Base-by-base conservation (phyloP, 1,140 invertebrate species). In the Heliconius melpomene region DNA sequence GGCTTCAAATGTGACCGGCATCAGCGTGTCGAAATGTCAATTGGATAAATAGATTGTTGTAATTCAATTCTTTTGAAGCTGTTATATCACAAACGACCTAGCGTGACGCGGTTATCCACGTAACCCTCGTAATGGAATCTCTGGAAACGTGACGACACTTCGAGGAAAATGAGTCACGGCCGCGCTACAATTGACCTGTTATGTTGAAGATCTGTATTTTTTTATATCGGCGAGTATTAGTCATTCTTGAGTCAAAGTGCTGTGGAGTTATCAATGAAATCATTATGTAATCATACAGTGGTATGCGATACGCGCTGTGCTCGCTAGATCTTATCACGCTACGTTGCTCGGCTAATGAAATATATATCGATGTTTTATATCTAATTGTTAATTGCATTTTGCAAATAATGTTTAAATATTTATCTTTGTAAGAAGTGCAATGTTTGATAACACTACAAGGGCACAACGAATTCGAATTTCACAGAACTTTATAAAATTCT, bases 121-220 rank as follows among this genome's bases (percentile, higher is more conserved):
- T 80, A 80, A 80, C 79, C 79, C 73, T 77, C 80, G 79, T 82
- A 81, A 84, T 74, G 32, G 32, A 52, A 85, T 90, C 84, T 85
- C 84, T 89, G 86, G 88, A 91, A 89, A 50, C 85, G 88, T 92
- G 90, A 92, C 84, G 89, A 91, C 84, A 88, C 84, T 88, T 87
- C 86, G 79, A 72, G 83, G 89, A 88, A 70, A 70, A 79, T 94
- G 92, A 93, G 70, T 92, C 91, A 94, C 36, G 32, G 70, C 23
- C 66, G 80, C 78, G 83, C 75, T 82, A 88, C 86, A 86, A 86
- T 87, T 89, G 88, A 90, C 87, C 90, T 89, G 90, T 89, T 88
- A 86, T 83, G 84, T 84, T 83, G 83, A 74, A 83, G 83, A 86
- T 88, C 83, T 83, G 77, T 75, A 32, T 74, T 88, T 90, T 93